Conservation (phyloP, 1,140 invertebrate genomes). For the Chionoecetes opilio region DNA sequence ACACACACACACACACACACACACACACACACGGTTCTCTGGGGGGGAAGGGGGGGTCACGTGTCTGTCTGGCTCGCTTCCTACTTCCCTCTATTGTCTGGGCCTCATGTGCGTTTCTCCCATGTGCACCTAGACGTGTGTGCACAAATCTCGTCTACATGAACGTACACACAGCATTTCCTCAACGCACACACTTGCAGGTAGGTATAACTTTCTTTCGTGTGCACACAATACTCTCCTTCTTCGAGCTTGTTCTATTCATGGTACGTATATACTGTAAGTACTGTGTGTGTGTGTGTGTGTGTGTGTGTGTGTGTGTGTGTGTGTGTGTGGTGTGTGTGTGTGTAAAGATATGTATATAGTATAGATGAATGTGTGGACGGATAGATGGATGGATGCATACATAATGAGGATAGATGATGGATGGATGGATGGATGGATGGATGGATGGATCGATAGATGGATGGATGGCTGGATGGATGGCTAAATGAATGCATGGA, state of each 20-base stretch:
- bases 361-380: no score
- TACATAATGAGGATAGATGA: no score
- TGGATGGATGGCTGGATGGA: background rate
- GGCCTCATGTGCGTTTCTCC: background rate
- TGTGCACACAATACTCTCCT: no score
- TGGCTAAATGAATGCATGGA: background rate
- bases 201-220: no score
- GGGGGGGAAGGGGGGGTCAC: background rate
- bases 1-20: constrained; percentile 56
- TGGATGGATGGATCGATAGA: background rate
- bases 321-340: constrained; percentile 54
- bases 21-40: background rate
- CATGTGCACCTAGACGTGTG: constrained; percentile 17
- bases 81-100: constrained; percentile 43
- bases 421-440: background rate
- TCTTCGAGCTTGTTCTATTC: no score
- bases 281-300: constrained; percentile 38
- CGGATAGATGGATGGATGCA: no score
- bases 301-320: constrained; percentile 51
- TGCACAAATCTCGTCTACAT: background rate
- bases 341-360: background rate
- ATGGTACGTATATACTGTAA: no score
- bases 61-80: constrained; percentile 37
- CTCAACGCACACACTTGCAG: no score
- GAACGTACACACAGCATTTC: no score